Evolutionary conservation across 1,140 invertebrate genomes (phyloP).

Genomic region (Solenopsis invicta): DNA sequence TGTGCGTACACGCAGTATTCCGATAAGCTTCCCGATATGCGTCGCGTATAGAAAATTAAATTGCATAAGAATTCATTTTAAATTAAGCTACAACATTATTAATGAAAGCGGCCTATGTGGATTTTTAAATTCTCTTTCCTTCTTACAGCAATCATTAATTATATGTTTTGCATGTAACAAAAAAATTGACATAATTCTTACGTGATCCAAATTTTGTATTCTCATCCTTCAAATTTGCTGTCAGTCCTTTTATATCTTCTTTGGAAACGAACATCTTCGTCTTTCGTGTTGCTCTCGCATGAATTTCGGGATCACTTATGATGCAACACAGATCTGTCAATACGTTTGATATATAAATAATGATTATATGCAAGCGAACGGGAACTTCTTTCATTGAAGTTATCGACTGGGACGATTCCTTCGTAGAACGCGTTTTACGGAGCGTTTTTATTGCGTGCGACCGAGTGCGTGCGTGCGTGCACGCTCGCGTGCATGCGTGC

Average conservation of each 20-base stretch:
- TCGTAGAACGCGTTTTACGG: conserved; percentile 65
- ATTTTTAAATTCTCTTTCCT: not conserved
- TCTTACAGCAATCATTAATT: conserved; percentile 1
- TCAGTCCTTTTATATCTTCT: conserved; percentile 20
- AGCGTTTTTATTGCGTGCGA: conserved; percentile 75
- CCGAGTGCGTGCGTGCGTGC: conserved; percentile 77
- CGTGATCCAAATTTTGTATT: conserved; percentile 22
- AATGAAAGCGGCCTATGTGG: not conserved
- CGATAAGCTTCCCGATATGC: conserved; percentile 12
- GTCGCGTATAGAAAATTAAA: conserved; percentile 38
- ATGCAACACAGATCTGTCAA: conserved; percentile 46
- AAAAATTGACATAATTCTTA: conserved; percentile 25
- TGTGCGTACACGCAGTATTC: not conserved
- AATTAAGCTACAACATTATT: not conserved
- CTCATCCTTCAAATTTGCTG: conserved; percentile 27
- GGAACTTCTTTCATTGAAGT: conserved; percentile 45
- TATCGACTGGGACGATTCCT: conserved; percentile 55
- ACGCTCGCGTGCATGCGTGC: conserved; percentile 81
- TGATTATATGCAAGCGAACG: conserved; percentile 28
- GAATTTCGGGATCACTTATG: conserved; percentile 9
- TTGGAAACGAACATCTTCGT: not conserved
- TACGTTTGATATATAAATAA: conserved; percentile 50
- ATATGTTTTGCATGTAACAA: not conserved
- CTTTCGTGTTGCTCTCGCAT: conserved; percentile 1
- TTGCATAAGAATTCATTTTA: conserved; percentile 10